phyloP scores from a whole-genome alignment of 2,113 vertebrate species.

The Ailurus styani region DNA sequence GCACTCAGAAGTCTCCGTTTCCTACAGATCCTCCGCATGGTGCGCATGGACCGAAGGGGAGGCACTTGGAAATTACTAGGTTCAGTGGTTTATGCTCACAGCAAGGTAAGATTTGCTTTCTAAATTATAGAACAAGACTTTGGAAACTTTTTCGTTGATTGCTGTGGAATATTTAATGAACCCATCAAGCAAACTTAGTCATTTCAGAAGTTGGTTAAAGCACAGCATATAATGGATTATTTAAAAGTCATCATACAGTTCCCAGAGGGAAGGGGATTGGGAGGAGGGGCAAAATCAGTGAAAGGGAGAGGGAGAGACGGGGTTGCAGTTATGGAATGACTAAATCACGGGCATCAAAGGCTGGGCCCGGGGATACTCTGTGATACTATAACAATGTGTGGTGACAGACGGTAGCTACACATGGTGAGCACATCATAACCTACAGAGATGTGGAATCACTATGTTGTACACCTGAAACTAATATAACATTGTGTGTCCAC shows the following conservation, averaged over 20 bases:
- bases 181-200: neutral
- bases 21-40: slow-evolving; percentile 98
- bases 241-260: neutral
- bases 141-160: neutral
- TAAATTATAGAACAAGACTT: neutral
- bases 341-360: neutral
- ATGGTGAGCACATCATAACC: neutral
- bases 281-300: neutral
- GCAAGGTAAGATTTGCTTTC: slow-evolving; percentile 86
- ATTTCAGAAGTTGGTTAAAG: neutral
- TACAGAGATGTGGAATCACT: neutral
- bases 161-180: neutral
- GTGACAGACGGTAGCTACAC: neutral
- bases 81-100: slow-evolving; percentile 98
- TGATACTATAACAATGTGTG: neutral
- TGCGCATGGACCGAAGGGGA: slow-evolving; percentile 97
- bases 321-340: neutral
- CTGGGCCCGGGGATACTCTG: neutral
- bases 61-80: slow-evolving; percentile 98
- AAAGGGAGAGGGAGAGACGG: neutral
- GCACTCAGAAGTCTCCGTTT: slow-evolving; percentile 97
- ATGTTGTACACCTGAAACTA: neutral
- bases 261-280: neutral
- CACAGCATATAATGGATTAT: neutral
- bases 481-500: neutral